Base-by-base conservation (phyloP, 2,797 vertebrate genomes). In the Acropternis orthonyx region DNA sequence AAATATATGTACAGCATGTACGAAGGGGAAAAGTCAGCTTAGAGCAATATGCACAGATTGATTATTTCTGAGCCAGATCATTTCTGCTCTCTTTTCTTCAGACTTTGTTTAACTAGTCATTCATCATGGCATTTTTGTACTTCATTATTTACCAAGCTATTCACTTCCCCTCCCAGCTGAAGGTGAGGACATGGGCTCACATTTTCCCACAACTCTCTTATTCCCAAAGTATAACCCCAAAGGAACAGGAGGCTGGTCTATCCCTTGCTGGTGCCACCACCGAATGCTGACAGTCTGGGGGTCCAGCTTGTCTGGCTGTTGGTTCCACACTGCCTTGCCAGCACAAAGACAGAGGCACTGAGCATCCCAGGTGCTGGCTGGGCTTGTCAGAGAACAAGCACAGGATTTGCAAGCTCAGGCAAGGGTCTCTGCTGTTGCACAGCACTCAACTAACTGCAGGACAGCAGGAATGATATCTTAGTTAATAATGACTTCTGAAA, bases 1-100 rank as follows among this genome's bases (percentile, higher is more conserved):
- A 97, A 97, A 96, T 84, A 86, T 61, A 93, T 16, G 75, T 80
- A 39, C 37, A 78, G 79, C 37, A 30, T 39, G 32, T 44, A 78
- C 0, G 0, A 87, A 14, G 26, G 44, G 22, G 4, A 6, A 73
- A 92, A 91, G 36, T 78, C 85, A 92, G 51, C 59, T 87, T 49
- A 66, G 44, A 90, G 58, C 30, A 93, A 87, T 30, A 62, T 0
- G 0, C 30, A 61, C 24, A 61, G 63, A 88, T 28, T 72, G 58
- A 88, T 82, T 65, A 34, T 62, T 94, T 86, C 66, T 86, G 28
- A 82, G 55, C 36, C 0, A 2, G 44, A 81, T 51, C 3, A n/a
- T 73, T 87, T 78, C 73, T 84, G 51, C 26, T 46, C 58, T 84
- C 81, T 79, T 90, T 66, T 39, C 81, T 66, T 79, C 75, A 66